Base-by-base conservation (phyloP, 2,888 invertebrate genomes). In the Diploptera punctata region DNA sequence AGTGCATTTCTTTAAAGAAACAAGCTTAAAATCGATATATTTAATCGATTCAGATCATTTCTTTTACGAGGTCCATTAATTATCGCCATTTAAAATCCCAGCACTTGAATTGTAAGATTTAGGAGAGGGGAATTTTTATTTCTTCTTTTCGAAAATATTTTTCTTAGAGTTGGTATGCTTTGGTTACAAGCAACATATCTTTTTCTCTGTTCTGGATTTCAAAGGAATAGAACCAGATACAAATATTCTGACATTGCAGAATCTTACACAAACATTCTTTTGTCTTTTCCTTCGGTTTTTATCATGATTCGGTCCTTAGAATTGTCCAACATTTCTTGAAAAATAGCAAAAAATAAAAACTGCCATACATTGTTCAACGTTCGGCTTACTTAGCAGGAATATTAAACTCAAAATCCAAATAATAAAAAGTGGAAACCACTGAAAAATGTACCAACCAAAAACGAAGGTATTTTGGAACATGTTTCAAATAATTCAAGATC, bases 221-320 rank as follows among this genome's bases (percentile, higher is more conserved):
- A 19, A 57, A 31, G 57, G 1, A 26, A 57, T 16, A 29, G 31
- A 57, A 57, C 26, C 16, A 31, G 26, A 13, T 29, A 57, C 57
- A 57, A 57, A 57, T 57, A 29, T 57, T 31, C 29, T 16, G 18
- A 29, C 29, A 57, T 57, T 29, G 31, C 57, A 24, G 29, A 16
- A 7, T 16, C 57, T 29, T 29, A 29, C 5, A 29, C n/a, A 57
- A 57, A 57, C 57, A 57, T 57, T 57, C 57, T 57, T 57, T 57
- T 57, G 57, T 57, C 57, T 57, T 57, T 57, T 57, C 57, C n/a
- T n/a, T 31, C 18, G 29, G 57, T 57, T 57, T 57, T 57, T 57
- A 29, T n/a, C 57, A 21, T 7, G 57, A 57, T 29, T 57, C 57
- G 16, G 26, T 9, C 57, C n/a, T 52, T 31, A 57, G 57, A 13